Conservation (phyloP, 2,113 vertebrate genomes). For the Chaetura pelagica region DNA sequence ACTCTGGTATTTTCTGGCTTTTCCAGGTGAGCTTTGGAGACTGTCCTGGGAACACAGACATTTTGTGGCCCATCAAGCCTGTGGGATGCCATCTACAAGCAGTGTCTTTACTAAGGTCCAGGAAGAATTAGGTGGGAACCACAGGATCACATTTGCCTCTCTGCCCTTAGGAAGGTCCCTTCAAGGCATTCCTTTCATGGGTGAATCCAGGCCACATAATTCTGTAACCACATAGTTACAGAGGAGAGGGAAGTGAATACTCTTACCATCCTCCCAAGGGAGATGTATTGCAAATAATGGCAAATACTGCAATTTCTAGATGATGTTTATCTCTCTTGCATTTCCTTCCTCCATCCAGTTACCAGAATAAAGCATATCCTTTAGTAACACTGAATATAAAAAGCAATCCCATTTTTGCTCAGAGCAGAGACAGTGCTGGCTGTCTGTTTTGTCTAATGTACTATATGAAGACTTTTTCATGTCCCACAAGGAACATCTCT, state of each 20-base stretch:
- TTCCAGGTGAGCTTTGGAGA: neutral
- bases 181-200: neutral
- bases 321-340: neutral
- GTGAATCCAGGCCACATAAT: neutral
- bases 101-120: neutral
- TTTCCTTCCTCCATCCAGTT: neutral
- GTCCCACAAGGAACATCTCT: neutral
- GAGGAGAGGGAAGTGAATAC: neutral
- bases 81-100: neutral
- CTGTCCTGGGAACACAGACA: neutral
- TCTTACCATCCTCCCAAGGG: neutral
- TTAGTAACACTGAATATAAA: neutral
- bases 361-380: neutral
- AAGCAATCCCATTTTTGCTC: neutral
- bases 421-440: neutral
- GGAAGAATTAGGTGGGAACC: neutral
- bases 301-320: neutral
- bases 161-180: neutral
- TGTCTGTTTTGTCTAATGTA: neutral
- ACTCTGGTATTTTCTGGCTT: neutral
- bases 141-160: neutral
- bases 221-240: neutral
- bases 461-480: slow-evolving; percentile 10
- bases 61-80: neutral
- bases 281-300: neutral